Base-by-base conservation (phyloP, 2,888 invertebrate genomes). In the Mythimna impura region DNA sequence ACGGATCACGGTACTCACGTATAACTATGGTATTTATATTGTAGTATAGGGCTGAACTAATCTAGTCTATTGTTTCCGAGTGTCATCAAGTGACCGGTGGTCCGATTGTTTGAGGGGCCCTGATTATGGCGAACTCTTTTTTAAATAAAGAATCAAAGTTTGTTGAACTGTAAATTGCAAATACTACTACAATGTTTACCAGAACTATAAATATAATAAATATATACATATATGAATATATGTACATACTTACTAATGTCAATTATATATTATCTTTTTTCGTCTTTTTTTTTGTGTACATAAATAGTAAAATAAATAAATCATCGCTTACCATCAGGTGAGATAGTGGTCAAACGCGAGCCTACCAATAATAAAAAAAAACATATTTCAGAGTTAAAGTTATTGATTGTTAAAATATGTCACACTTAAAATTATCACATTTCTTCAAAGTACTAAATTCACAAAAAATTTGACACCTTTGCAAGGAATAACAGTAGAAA, bases 21-120 rank as follows among this genome's bases (percentile, higher is more conserved):
- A 36, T 14, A 30, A 20, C 22, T 30, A 50, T 30, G 20, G 30
- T 71, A 58, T 71, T 52, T 25, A 25, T 34, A 71, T 36, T 58
- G 62, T 58, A 34, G 34, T 43, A 25, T 34, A 72, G 47, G 73
- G 52, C 71, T 73, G 68, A 84, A 77, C 80, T 22, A 86, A 86
- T 79, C 62, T 60, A 30, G n/a, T 2, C 69, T 52, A 76, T 85
- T 86, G 86, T 86, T 76, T 81, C 12, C 34, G 25, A 66, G 63
- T 79, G 75, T 77, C 77, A 75, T 82, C 67, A 57, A 54, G 25
- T 55, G 67, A 58, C 71, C 63, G 54, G 20, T 63, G 54, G 75
- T 74, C 40, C 50, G 40, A 65, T 73, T 69, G 50, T 70, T 67
- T 73, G 50, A 61, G 73, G 30, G 80, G 76, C 71, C 71, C 52